phyloP scores from a whole-genome alignment of 2,797 vertebrate genomes.

The Lithobates sylvaticus region DNA sequence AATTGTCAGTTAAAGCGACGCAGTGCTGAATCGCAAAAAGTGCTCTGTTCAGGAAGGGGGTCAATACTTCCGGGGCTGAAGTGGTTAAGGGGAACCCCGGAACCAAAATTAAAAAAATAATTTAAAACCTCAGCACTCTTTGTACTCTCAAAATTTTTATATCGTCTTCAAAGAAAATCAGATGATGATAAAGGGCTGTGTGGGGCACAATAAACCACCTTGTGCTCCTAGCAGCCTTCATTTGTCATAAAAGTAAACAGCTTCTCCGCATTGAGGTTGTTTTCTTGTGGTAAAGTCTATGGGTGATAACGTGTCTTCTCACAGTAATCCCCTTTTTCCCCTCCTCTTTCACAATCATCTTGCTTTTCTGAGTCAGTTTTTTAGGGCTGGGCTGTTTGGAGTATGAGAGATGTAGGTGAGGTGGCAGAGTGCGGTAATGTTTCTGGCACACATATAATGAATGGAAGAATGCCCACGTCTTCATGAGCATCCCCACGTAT shows the following conservation, averaged over 20 bases:
- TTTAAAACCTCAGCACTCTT: background rate
- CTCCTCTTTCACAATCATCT: conserved; percentile 44
- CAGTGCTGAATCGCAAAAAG: too few species aligned
- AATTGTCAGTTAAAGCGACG: too few species aligned
- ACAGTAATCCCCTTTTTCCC: conserved; percentile 34
- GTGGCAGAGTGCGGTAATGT: conserved; percentile 40
- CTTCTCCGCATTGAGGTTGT: conserved; percentile 37
- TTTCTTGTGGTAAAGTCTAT: conserved; percentile 59
- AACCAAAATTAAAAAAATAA: too few species aligned
- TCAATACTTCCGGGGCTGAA: too few species aligned
- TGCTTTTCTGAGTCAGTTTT: conserved; percentile 36
- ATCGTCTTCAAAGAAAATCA: conserved; percentile 4
- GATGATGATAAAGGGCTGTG: conserved; percentile 4
- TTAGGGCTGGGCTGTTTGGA: conserved; percentile 50
- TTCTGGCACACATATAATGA: conserved; percentile 34
- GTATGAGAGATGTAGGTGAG: conserved; percentile 32
- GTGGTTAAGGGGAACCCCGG: too few species aligned
- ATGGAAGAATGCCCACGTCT: conserved; percentile 39
- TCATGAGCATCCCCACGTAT: conserved; percentile 23
- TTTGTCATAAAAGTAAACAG: conserved; percentile 29
- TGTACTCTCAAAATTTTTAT: background rate
- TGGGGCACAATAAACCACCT: conserved; percentile 30
- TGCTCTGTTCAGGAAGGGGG: too few species aligned
- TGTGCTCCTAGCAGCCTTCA: background rate
- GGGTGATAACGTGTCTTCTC: conserved; percentile 20